These are phyloP conservation scores for Leptarthrus brevirostris DNA, from an alignment of 2,888 invertebrate genomes.

Conservation along the genomic window DNA sequence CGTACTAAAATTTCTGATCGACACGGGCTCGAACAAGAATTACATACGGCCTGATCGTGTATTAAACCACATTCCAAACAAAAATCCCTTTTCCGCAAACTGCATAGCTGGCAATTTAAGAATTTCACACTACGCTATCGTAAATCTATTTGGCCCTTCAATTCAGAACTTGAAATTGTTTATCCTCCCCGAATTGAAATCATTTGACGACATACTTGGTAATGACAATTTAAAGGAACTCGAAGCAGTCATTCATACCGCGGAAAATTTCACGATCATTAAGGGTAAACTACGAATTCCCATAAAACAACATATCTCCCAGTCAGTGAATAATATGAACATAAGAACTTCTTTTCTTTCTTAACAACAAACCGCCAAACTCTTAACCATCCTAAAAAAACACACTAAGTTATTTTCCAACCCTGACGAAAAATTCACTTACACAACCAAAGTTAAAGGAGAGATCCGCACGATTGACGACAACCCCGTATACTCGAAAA, in stretches of 20 bases:
- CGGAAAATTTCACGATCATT: not conserved
- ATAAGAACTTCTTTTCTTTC: not conserved
- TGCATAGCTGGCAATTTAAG: too few relatives aligned
- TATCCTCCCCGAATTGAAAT: too few relatives aligned
- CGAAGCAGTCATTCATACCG: not conserved
- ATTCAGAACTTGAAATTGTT: too few relatives aligned
- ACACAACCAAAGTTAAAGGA: not conserved
- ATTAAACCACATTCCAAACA: too few relatives aligned
- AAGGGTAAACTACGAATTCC: not conserved
- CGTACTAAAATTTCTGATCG: too few relatives aligned
- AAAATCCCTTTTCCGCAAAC: too few relatives aligned
- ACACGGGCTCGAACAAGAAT: too few relatives aligned
- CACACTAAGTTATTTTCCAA: not conserved
- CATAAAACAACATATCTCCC: not conserved
- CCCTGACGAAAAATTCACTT: constrained; percentile 1
- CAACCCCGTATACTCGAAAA: constrained; percentile 19
- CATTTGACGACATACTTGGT: too few relatives aligned
- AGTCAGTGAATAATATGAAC: constrained; percentile 18
- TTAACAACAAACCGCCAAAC: not conserved
- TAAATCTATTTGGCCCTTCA: too few relatives aligned
- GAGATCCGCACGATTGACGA: constrained; percentile 14
- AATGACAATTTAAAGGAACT: not conserved
- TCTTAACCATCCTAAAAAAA: not conserved
- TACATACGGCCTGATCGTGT: too few relatives aligned
- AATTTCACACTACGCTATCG: too few relatives aligned